phyloP scores from a whole-genome alignment of 2,113 vertebrate genomes.

The Eleginops maclovinus region DNA sequence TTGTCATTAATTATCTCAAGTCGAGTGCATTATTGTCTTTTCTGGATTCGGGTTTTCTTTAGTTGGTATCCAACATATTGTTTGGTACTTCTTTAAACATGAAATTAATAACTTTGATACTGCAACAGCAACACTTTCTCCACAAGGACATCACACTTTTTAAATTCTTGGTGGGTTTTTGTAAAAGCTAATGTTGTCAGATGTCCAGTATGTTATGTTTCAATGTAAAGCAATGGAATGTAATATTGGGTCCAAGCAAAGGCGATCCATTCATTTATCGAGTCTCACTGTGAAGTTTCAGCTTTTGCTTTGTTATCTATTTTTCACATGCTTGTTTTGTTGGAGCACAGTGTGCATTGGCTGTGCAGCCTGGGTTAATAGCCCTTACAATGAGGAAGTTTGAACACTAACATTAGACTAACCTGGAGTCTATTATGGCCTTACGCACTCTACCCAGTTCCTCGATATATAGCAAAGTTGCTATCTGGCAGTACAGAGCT shows the following conservation, averaged over 20 bases:
- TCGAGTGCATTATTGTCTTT: no score
- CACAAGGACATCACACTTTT: not conserved
- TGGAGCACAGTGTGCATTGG: not conserved
- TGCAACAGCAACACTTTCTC: not conserved
- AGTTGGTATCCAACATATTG: not conserved
- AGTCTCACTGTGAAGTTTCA: not conserved
- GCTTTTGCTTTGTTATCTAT: not conserved
- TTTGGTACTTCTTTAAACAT: not conserved
- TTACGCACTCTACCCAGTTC: conserved; percentile 16
- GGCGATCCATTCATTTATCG: no score
- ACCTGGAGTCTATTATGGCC: conserved; percentile 10
- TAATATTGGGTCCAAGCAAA: no score
- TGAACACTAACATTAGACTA: not conserved
- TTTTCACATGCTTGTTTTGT: not conserved
- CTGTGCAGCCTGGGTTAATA: not conserved
- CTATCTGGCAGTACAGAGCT: not conserved
- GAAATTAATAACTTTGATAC: not conserved
- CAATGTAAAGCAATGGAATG: no score
- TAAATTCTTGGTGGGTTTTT: no score
- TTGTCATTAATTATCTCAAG: not conserved
- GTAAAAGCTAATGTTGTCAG: no score
- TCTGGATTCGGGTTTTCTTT: not conserved
- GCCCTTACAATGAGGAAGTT: conserved; percentile 42
- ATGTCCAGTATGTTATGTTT: no score
- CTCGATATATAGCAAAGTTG: conserved; percentile 8